A percentile compares a stretch with the other conserved stretches of the same genome.
Evolutionary conservation across 2,113 vertebrate species (phyloP).

Genomic region (Hemichromis elongatus): DNA sequence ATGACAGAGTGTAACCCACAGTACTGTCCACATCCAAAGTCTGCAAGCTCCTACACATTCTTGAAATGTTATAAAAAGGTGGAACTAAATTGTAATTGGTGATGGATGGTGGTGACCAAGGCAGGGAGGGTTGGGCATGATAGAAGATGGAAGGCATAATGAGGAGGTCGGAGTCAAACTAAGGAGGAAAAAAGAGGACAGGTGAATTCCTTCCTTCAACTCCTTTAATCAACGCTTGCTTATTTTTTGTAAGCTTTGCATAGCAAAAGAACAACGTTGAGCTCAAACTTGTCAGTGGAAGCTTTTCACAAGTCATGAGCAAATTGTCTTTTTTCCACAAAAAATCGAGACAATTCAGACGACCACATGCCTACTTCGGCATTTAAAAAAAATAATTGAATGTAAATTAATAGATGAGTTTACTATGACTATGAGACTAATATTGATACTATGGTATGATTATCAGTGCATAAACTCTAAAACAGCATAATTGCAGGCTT

Average conservation of each 20-base stretch:
- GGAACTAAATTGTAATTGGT: not conserved
- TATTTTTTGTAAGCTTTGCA: not conserved
- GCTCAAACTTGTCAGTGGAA: not conserved
- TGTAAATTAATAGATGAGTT: not conserved
- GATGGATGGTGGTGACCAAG: not conserved
- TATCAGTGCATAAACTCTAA: not conserved
- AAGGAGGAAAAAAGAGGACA: not conserved
- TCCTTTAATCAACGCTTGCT: not conserved
- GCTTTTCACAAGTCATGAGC: not conserved
- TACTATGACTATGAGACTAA: not conserved
- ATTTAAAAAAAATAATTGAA: not conserved
- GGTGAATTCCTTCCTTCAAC: not conserved
- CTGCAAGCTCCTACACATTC: not conserved
- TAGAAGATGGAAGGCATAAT: constrained; percentile 6
- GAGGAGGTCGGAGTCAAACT: constrained; percentile 5
- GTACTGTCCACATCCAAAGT: not conserved
- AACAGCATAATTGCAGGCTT: not conserved
- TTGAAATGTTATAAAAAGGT: not conserved
- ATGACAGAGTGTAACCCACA: not conserved
- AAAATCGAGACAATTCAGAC: accelerated
- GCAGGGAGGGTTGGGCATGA: not conserved
- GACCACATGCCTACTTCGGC: not conserved
- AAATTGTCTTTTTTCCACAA: not conserved
- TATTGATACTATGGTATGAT: not conserved
- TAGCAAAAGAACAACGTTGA: not conserved